Evolutionary conservation across 2,113 vertebrate genomes (phyloP).

Genomic region (Ptyas mucosa): DNA sequence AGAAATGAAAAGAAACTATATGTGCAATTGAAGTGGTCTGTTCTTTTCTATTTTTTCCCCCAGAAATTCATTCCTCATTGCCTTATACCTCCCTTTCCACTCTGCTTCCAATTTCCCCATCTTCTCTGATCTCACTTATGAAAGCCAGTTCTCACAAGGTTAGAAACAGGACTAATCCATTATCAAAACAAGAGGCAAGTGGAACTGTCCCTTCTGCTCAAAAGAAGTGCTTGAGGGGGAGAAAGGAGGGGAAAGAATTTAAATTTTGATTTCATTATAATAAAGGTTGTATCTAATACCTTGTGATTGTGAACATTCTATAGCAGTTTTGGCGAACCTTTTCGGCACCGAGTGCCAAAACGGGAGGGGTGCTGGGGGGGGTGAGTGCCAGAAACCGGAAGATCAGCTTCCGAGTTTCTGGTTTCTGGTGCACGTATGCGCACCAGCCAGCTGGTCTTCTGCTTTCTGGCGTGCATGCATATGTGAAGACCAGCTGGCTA

Average conservation of each 20-base stretch:
- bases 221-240: neutral
- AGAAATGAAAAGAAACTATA: slow-evolving; percentile 60
- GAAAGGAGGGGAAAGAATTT: neutral
- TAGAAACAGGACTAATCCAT: neutral
- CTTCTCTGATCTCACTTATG: neutral
- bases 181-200: neutral
- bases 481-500: no score
- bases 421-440: no score
- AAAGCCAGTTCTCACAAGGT: neutral
- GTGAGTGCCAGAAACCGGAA: no score
- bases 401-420: no score
- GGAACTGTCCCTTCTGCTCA: neutral
- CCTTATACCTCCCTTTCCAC: neutral
- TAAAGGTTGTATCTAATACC: neutral
- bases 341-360: no score
- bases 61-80: slow-evolving; percentile 4
- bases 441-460: no score
- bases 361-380: no score
- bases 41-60: rapidly evolving
- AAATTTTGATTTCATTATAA: neutral
- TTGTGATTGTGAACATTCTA: neutral
- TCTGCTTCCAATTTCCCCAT: slow-evolving; percentile 6
- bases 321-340: no score
- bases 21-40: slow-evolving; percentile 53
- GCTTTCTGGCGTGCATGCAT: no score